Base-by-base conservation (phyloP, 2,113 vertebrate genomes). In the Cepphus grylle region DNA sequence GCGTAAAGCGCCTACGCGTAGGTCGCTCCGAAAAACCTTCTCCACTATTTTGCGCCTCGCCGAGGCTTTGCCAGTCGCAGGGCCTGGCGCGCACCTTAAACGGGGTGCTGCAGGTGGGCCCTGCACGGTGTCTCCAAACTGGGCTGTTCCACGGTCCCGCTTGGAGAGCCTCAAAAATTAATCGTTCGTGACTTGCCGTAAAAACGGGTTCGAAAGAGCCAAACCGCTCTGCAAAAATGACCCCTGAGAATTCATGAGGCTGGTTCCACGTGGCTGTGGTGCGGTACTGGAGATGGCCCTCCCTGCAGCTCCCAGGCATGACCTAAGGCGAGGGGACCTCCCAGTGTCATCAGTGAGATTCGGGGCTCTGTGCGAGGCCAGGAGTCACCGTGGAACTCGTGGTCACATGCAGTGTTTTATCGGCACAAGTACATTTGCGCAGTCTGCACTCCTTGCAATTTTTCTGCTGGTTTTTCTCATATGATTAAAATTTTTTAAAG, bases 1-100 rank as follows among this genome's bases (percentile, higher is more conserved):
- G n/a, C 9, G 8, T 3, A 0, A 3, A 1, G 22, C 11, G 9
- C 8, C 26, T 2, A 0, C 5, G 2, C 27, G 0, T 23, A 8
- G 66, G 32, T 2, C 16, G 2, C 11, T 5, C 11, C 1, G 4
- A 1, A 11, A 5, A 15, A 26, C n/a, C 15, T 23, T 12, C 18
- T 8, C 20, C 5, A 12, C 6, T 16, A 11, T 10, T 4, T 5
- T 5, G 6, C 4, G 1, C 49, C 12, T 12, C 15, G 2, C 32
- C 2, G 5, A 25, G 47, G 9, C 7, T 12, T n/a, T 47, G 6
- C 18, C 30, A 6, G 38, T 7, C 5, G 4, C 16, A 23, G 72
- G 36, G 65, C 20, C 40, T 0, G 1, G 12, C 20, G 2, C 1
- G 3, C 6, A 1, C 15, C 20, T 17, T 3, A 6, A 20, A 9